phyloP scores from a whole-genome alignment of 2,113 vertebrate species.

The Melozone crissalis region DNA sequence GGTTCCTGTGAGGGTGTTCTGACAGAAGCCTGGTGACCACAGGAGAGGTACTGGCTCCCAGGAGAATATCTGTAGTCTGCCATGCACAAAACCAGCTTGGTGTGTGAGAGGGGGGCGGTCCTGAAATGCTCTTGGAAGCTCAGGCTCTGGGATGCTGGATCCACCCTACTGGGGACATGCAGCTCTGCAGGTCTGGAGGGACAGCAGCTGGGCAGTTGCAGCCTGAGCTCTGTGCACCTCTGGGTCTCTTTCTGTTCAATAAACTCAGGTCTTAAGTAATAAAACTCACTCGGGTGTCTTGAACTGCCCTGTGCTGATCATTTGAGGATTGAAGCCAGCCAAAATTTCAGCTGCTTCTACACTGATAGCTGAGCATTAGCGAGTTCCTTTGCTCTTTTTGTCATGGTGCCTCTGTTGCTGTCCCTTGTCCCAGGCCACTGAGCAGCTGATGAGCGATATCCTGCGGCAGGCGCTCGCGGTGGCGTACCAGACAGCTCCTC shows the following conservation, averaged over 20 bases:
- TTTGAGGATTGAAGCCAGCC: not conserved
- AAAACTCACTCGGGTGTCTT: not conserved
- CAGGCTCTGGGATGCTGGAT: not conserved
- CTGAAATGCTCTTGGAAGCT: not conserved
- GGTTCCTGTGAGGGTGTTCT: not conserved
- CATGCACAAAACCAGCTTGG: not conserved
- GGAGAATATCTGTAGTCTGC: not conserved
- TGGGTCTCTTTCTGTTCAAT: not conserved
- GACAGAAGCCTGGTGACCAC: not conserved
- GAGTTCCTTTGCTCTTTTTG: not conserved
- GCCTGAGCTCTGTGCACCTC: not conserved
- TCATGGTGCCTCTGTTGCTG: not conserved
- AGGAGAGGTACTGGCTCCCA: not conserved
- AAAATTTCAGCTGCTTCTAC: not conserved
- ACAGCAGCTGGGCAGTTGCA: not conserved
- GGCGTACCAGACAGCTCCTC: slow-evolving; percentile 85
- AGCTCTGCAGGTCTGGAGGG: not conserved
- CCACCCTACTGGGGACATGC: not conserved
- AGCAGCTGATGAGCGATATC: slow-evolving; percentile 92
- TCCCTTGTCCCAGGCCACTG: slow-evolving; percentile 82
- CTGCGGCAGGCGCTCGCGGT: slow-evolving; percentile 89
- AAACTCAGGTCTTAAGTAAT: not conserved
- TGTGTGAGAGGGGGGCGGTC: not conserved
- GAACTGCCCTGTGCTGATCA: not conserved
- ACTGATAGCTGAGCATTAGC: not conserved